Percentiles rank a stretch among this genome's conserved stretches.
Conservation (phyloP, 2,113 vertebrate genomes). For the Callipepla squamata region DNA sequence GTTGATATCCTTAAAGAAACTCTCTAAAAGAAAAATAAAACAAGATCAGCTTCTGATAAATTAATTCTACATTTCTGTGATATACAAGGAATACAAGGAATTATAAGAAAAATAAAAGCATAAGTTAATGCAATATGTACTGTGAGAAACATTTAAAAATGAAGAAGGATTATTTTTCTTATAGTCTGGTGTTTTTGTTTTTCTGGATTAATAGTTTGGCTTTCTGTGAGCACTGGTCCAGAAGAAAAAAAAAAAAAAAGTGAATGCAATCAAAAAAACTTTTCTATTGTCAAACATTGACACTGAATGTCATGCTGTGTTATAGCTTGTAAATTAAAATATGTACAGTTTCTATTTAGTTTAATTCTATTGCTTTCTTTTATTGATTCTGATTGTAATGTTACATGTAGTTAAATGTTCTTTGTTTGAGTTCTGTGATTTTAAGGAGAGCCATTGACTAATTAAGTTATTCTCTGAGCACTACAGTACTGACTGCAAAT, state of each 20-base stretch:
- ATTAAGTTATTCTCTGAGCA: not conserved
- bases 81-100: not conserved
- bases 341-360: not conserved
- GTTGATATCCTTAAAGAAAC: conserved; percentile 65
- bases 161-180: not conserved
- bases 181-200: fast-evolving
- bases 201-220: not conserved
- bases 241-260: not conserved
- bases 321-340: not conserved
- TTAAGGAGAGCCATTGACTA: not conserved
- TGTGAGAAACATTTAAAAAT: not conserved
- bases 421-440: not conserved
- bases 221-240: not conserved
- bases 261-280: not conserved
- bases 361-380: not conserved
- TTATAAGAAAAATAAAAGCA: not conserved
- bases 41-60: not conserved
- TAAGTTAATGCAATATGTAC: not conserved
- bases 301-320: not conserved
- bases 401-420: not conserved
- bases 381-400: not conserved
- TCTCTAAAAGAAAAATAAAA: conserved; percentile 61
- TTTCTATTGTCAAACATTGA: not conserved
- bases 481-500: not conserved
- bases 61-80: not conserved